These are phyloP conservation scores for Gephyroberyx darwinii DNA, from an alignment of 2,797 vertebrate species.

Conservation along the genomic window DNA sequence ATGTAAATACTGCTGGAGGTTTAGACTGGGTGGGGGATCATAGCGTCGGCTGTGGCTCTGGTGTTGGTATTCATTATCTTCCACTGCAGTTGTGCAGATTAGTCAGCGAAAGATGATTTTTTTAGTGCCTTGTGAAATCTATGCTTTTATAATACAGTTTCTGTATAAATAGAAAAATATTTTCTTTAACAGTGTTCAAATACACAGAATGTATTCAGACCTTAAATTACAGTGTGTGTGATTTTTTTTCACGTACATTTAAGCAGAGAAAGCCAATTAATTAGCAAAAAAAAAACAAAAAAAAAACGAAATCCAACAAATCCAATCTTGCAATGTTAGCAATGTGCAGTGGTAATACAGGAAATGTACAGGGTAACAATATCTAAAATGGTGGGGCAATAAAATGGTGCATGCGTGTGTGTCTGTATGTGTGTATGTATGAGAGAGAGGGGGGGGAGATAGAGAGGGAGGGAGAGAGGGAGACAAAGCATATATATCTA, in stretches of 20 bases:
- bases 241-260: conserved; percentile 11
- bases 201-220: conserved; percentile 19
- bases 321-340: conserved; percentile 13
- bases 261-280: conserved; percentile 34
- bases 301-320: conserved; percentile 6
- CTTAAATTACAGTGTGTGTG: background rate
- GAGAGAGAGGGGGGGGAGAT: conserved; percentile 31
- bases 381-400: conserved; percentile 67
- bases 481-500: conserved; percentile 69
- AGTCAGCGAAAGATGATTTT: conserved; percentile 74
- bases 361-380: conserved; percentile 54
- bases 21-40: conserved; percentile 75
- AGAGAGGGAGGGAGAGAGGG: conserved; percentile 36
- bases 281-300: conserved; percentile 20
- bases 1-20: conserved; percentile 82
- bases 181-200: conserved; percentile 9
- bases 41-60: conserved; percentile 67
- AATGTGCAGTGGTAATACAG: conserved; percentile 16
- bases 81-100: conserved; percentile 77
- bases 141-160: conserved; percentile 55
- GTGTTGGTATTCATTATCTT: conserved; percentile 77
- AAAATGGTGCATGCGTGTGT: conserved; percentile 60
- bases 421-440: conserved; percentile 30
- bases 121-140: conserved; percentile 67
- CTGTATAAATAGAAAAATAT: conserved; percentile 40